Evolutionary conservation across 2,113 vertebrate genomes (phyloP).

Genomic region (Coreoperca whiteheadi): DNA sequence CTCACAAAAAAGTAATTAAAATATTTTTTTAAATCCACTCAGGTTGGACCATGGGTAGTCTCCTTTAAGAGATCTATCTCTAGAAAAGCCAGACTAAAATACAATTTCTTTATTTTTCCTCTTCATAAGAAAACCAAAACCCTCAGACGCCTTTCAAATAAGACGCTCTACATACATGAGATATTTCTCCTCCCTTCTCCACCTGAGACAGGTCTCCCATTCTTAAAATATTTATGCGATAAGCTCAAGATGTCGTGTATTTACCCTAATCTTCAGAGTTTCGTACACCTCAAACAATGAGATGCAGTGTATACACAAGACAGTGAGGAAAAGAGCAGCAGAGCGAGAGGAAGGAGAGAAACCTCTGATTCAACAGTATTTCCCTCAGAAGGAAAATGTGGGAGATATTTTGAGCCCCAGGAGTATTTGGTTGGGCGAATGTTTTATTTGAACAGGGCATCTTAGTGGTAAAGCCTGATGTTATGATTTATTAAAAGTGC

Average conservation of each 20-base stretch:
- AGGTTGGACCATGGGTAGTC: slow-evolving; percentile 13
- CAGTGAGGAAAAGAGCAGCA: slow-evolving; percentile 32
- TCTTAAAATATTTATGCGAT: slow-evolving; percentile 76
- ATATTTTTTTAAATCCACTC: slow-evolving; percentile 45
- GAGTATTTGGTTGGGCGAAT: slow-evolving; percentile 66
- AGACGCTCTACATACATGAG: slow-evolving; percentile 11
- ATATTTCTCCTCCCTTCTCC: slow-evolving; percentile 19
- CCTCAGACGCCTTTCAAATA: slow-evolving; percentile 9
- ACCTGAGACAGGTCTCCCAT: slow-evolving; percentile 49
- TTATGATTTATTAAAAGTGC: slow-evolving; percentile 79
- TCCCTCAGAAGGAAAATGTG: slow-evolving; percentile 60
- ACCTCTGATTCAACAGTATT: slow-evolving; percentile 68
- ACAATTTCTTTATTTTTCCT: slow-evolving; percentile 33
- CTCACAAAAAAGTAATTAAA: slow-evolving; percentile 71
- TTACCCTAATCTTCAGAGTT: slow-evolving; percentile 68
- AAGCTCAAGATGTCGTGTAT: slow-evolving; percentile 64
- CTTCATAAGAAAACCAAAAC: slow-evolving; percentile 29
- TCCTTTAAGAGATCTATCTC: slow-evolving; percentile 11
- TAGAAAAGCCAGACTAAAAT: neutral
- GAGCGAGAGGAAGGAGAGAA: slow-evolving; percentile 39
- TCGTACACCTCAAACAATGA: slow-evolving; percentile 67
- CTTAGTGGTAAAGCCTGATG: slow-evolving; percentile 63
- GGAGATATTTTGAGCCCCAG: slow-evolving; percentile 67
- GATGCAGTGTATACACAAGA: slow-evolving; percentile 58
- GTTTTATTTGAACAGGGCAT: slow-evolving; percentile 72